These are phyloP conservation scores for Turritopsis rubra DNA, from an alignment of 30 jellyfish, hydroid and myxozoan species.

Conservation along the genomic window DNA sequence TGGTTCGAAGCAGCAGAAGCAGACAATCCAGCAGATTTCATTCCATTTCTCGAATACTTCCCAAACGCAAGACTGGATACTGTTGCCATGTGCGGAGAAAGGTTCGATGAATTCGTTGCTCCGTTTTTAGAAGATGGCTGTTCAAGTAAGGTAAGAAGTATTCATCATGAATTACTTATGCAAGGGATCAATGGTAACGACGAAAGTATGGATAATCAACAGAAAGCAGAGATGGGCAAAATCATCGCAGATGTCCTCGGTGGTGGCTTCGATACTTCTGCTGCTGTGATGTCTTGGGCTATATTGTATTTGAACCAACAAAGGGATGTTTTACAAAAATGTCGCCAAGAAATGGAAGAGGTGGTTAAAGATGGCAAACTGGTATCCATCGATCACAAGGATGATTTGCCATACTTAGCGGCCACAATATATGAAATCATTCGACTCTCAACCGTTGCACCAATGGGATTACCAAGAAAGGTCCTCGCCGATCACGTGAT, in stretches of 20 bases:
- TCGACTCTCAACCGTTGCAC: conserved; percentile 34
- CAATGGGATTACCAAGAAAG: conserved; percentile 23
- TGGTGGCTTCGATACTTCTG: conserved; percentile 41
- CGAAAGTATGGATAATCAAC: neutral
- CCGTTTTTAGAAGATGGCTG: neutral
- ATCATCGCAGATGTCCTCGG: conserved; percentile 26
- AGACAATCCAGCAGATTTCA: conserved; percentile 38
- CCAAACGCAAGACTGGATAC: conserved; percentile 21
- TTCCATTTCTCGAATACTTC: conserved; percentile 10
- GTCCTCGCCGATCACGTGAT: conserved; percentile 4
- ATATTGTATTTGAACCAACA: conserved; percentile 10
- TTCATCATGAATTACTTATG: neutral
- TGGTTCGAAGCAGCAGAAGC: conserved; percentile 44
- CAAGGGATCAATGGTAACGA: neutral
- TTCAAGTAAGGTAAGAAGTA: neutral
- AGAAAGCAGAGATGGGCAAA: conserved; percentile 8
- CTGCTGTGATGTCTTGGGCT: conserved; percentile 35
- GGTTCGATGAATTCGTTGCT: neutral
- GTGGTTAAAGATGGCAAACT: neutral
- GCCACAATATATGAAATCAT: conserved; percentile 30
- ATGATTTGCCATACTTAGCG: conserved; percentile 3
- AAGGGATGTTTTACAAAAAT: neutral
- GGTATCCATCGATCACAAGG: neutral
- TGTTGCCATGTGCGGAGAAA: neutral
- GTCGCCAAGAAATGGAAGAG: conserved; percentile 15